A percentile compares a stretch with the other conserved stretches of the same genome.
These are phyloP conservation scores for Melolontha melolontha DNA, from an alignment of 2,888 invertebrate species.

Conservation along the genomic window DNA sequence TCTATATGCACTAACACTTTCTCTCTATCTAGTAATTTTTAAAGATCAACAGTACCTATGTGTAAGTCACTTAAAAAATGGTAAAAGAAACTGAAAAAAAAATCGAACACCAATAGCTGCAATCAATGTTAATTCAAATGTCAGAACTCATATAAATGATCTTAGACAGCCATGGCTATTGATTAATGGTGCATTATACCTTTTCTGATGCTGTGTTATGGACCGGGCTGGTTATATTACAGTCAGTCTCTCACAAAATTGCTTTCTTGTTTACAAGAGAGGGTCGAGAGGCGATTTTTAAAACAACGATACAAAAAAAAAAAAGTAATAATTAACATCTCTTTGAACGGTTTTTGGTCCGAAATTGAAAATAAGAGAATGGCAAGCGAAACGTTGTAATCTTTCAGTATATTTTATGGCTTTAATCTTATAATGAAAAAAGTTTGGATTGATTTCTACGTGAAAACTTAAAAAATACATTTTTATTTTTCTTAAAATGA, in stretches of 20 bases:
- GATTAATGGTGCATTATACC: constrained; percentile 62
- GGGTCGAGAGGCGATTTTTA: background rate
- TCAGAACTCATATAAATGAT: constrained; percentile 66
- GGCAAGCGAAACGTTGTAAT: too few species aligned
- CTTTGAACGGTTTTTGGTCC: too few species aligned
- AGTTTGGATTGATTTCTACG: too few species aligned
- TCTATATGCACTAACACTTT: too few species aligned
- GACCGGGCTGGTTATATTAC: constrained; percentile 34
- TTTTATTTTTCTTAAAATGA: too few species aligned
- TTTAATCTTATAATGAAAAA: too few species aligned
- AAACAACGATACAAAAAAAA: too few species aligned
- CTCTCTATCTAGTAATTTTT: too few species aligned
- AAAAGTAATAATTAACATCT: too few species aligned
- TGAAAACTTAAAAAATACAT: too few species aligned
- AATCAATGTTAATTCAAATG: constrained; percentile 67
- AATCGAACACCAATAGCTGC: constrained; percentile 58
- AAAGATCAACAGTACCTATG: background rate
- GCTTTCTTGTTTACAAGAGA: constrained; percentile 16
- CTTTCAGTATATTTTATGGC: too few species aligned
- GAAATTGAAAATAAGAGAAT: too few species aligned
- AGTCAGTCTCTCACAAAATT: background rate
- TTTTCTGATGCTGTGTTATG: constrained; percentile 48
- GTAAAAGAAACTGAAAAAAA: constrained; percentile 49
- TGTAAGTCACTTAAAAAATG: background rate
- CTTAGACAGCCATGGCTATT: constrained; percentile 59